Percentiles rank a stretch among this genome's conserved stretches.
These are phyloP conservation scores for Ectropis grisescens DNA, from an alignment of 1,140 invertebrate species.

Conservation along the genomic window DNA sequence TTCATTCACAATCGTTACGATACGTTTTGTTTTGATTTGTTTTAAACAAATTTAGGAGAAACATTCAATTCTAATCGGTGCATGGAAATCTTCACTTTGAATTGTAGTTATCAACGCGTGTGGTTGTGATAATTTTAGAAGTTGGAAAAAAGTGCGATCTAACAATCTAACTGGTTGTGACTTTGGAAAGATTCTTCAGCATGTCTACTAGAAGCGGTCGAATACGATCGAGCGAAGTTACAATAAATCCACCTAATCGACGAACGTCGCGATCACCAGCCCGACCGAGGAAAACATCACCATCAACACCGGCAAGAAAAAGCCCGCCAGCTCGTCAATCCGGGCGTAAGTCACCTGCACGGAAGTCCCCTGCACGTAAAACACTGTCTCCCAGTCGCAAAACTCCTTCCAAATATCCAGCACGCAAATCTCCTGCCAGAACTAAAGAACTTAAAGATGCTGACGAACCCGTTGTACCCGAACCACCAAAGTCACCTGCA, in stretches of 20 bases:
- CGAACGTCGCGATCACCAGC: conserved; percentile 55
- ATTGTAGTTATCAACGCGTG: conserved; percentile 20
- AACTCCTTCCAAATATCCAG: conserved; percentile 34
- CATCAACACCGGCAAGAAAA: conserved; percentile 15
- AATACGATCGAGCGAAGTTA: conserved; percentile 33
- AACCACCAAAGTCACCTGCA: conserved; percentile 30
- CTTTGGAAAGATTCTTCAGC: too few species aligned
- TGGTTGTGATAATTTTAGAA: conserved; percentile 44
- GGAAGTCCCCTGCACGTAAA: conserved; percentile 21
- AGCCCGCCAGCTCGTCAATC: conserved; percentile 25
- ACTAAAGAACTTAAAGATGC: conserved; percentile 39
- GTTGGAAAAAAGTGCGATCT: conserved; percentile 19
- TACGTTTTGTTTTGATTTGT: conserved; percentile 6
- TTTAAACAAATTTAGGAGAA: too few species aligned
- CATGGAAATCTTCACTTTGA: too few species aligned
- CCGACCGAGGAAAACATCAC: conserved; percentile 46
- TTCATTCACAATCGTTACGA: conserved; percentile 10
- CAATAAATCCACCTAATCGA: conserved; percentile 36
- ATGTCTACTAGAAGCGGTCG: conserved; percentile 59
- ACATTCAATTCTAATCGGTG: too few species aligned
- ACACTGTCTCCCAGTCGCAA: conserved; percentile 17
- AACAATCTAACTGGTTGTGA: too few species aligned
- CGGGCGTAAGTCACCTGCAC: too few species aligned
- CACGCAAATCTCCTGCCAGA: conserved; percentile 41
- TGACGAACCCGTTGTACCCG: conserved; percentile 10